Evolutionary conservation across 2,888 invertebrate species (phyloP).

Genomic region (Ephialtes manifestator): DNA sequence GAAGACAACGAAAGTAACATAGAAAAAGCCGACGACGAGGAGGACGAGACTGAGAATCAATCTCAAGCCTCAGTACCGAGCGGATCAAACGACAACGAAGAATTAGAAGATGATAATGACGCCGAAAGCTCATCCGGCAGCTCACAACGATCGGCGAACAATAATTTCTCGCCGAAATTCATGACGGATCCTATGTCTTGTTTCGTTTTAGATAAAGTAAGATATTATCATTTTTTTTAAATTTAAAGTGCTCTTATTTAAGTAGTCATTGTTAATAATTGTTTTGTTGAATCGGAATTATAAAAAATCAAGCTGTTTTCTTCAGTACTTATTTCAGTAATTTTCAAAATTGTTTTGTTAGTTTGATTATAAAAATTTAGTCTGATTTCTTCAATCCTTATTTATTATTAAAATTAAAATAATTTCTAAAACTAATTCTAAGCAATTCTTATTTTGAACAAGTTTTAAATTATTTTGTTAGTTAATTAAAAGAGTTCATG

Average conservation of each 20-base stretch:
- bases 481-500: too few species aligned
- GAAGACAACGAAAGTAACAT: constrained; percentile 82
- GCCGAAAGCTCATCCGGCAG: constrained; percentile 80
- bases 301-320: too few species aligned
- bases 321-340: not conserved
- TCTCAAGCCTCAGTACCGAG: constrained; percentile 74
- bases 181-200: constrained; percentile 80
- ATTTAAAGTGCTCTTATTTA: not conserved
- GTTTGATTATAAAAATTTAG: not conserved
- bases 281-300: too few species aligned
- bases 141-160: constrained; percentile 81
- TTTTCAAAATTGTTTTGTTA: not conserved
- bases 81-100: constrained; percentile 81
- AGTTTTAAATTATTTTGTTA: too few species aligned
- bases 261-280: too few species aligned
- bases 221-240: not conserved
- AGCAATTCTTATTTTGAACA: too few species aligned
- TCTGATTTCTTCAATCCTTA: not conserved
- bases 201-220: constrained; percentile 82
- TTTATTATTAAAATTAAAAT: not conserved
- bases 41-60: constrained; percentile 80
- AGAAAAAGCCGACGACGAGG: constrained; percentile 75
- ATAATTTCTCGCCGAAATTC: constrained; percentile 79
- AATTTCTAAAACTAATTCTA: too few species aligned
- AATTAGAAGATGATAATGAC: constrained; percentile 81